Percentiles rank a stretch among this genome's conserved stretches.
Conservation (phyloP, 2,888 invertebrate species). For the Lamellibrachia columna region DNA sequence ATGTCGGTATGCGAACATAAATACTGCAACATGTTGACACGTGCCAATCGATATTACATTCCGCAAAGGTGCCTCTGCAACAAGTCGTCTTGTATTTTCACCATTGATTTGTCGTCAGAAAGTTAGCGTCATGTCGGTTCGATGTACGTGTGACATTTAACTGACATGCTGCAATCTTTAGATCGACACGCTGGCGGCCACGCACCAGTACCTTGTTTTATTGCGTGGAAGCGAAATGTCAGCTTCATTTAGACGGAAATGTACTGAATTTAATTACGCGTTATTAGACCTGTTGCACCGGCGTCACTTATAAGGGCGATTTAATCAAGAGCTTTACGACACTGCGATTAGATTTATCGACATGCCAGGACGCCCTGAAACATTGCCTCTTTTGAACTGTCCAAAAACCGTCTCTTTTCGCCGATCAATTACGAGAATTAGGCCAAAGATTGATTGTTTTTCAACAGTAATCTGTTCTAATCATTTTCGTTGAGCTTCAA, state of each 20-base stretch:
- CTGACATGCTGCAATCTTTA: background rate
- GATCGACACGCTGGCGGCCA: background rate
- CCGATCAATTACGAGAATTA: background rate
- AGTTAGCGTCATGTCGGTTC: background rate
- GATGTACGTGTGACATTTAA: background rate
- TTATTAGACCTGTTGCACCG: background rate
- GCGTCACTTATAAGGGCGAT: constrained; percentile 11
- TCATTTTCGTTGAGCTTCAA: background rate
- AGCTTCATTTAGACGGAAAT: background rate
- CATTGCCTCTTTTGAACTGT: constrained; percentile 4
- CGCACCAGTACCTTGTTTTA: background rate
- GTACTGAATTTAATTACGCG: constrained; percentile 5
- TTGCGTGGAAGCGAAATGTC: constrained; percentile 9
- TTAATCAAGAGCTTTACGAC: constrained; percentile 16
- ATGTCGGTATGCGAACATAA: constrained; percentile 7
- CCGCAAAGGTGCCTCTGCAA: background rate
- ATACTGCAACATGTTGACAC: constrained; percentile 16
- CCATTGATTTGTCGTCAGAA: background rate
- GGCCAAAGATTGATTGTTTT: background rate
- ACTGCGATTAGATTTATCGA: background rate
- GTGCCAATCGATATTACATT: constrained; percentile 9
- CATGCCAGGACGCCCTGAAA: background rate
- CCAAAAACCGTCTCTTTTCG: background rate
- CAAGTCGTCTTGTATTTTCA: background rate
- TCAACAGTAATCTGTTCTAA: background rate